Evolutionary conservation across 2,113 vertebrate genomes (phyloP).

Genomic region (Taxidea taxus): DNA sequence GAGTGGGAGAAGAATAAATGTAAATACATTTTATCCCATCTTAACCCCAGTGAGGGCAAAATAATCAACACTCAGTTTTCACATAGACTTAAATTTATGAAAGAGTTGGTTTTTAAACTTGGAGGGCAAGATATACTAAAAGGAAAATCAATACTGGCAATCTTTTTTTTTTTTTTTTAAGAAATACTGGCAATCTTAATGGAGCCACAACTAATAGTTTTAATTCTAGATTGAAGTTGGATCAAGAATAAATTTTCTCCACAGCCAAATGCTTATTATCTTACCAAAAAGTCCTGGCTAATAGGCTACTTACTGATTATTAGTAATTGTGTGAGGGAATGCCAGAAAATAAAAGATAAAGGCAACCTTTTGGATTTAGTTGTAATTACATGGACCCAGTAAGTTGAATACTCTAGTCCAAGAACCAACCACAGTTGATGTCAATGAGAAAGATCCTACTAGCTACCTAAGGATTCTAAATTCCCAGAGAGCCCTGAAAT

Average conservation of each 20-base stretch:
- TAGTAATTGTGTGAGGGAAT: background rate
- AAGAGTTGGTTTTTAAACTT: conserved; percentile 10
- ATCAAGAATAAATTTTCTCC: background rate
- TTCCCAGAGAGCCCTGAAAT: background rate
- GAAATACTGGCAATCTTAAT: background rate
- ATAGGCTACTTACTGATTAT: background rate
- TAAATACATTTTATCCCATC: background rate
- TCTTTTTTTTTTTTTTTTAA: too few relatives aligned
- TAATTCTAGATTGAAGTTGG: background rate
- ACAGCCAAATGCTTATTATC: background rate
- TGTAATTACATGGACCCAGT: background rate
- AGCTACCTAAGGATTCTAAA: background rate
- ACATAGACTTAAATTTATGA: background rate
- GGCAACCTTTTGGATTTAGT: background rate
- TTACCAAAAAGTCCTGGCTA: background rate
- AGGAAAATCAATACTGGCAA: background rate
- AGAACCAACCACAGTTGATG: background rate
- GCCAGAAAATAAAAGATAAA: background rate
- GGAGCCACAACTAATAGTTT: background rate
- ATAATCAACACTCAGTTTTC: background rate
- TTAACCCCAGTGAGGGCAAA: background rate
- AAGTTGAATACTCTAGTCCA: background rate
- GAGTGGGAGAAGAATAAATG: background rate
- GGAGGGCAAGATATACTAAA: background rate
- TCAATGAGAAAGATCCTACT: background rate